Evolutionary conservation across 2,113 vertebrate species (phyloP).

Genomic region (Notothenia rossii): DNA sequence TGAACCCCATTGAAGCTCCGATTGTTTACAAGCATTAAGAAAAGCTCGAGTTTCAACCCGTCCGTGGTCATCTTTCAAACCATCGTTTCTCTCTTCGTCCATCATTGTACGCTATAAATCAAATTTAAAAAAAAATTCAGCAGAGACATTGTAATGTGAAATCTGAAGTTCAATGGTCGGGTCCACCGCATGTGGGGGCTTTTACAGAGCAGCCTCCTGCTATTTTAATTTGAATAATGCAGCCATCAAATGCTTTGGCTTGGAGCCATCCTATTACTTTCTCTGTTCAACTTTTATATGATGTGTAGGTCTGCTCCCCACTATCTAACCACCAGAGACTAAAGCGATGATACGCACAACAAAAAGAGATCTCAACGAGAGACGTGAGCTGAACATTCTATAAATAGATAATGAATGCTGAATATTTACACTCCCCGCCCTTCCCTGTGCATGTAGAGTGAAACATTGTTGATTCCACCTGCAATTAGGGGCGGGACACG

Average conservation of each 20-base stretch:
- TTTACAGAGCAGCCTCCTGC: conserved; percentile 33
- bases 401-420: background rate
- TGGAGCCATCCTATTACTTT: conserved; percentile 26
- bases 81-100: conserved; percentile 10
- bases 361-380: conserved; percentile 4
- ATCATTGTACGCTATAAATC: background rate
- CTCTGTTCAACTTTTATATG: conserved; percentile 20
- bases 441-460: background rate
- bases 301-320: conserved; percentile 8
- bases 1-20: conserved; percentile 34
- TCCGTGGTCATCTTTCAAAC: conserved; percentile 28
- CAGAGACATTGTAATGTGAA: conserved; percentile 13
- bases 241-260: conserved; percentile 50
- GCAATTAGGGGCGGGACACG: conserved; percentile 19
- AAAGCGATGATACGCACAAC: conserved; percentile 11
- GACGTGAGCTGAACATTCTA: background rate
- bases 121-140: background rate
- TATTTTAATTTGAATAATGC: conserved; percentile 60
- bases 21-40: conserved; percentile 42
- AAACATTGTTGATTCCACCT: conserved; percentile 34
- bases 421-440: conserved; percentile 14
- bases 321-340: background rate
- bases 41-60: conserved; percentile 7
- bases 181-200: conserved; percentile 16
- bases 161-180: conserved; percentile 31